These are phyloP conservation scores for Caenorhabditis brenneri DNA, from an alignment of 1,140 invertebrate species.

Conservation along the genomic window DNA sequence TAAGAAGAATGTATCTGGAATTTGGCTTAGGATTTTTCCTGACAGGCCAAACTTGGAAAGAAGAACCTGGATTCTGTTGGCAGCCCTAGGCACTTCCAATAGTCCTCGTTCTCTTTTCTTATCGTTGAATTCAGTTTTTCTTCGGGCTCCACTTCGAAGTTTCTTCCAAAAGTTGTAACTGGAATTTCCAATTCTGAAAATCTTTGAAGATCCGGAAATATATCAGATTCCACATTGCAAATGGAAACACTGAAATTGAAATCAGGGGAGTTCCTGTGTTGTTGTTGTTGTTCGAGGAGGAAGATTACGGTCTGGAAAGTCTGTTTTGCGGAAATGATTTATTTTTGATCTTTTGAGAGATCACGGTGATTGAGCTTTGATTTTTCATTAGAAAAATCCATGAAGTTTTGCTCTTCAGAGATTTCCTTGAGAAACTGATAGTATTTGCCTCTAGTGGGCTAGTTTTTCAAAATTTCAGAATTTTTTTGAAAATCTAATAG, in stretches of 20 bases:
- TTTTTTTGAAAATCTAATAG: no score
- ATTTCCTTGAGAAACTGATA: no score
- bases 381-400: no score
- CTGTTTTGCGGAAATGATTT: background rate
- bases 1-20: constrained; percentile 10
- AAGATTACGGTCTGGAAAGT: background rate
- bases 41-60: no score
- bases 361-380: no score
- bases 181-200: background rate
- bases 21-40: no score
- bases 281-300: background rate
- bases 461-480: no score
- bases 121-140: background rate
- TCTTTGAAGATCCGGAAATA: constrained; percentile 1
- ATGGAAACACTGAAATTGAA: background rate
- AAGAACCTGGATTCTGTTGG: constrained; percentile 1
- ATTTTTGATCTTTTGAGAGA: background rate
- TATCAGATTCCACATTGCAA: constrained; percentile 40
- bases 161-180: background rate
- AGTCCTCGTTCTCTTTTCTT: constrained; percentile 22
- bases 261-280: no score
- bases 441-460: no score
- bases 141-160: background rate
- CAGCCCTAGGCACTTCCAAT: constrained; percentile 30
- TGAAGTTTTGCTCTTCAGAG: no score